These are phyloP conservation scores for Chlorodrepanis virens DNA, from an alignment of 2,113 vertebrate species.

Conservation along the genomic window DNA sequence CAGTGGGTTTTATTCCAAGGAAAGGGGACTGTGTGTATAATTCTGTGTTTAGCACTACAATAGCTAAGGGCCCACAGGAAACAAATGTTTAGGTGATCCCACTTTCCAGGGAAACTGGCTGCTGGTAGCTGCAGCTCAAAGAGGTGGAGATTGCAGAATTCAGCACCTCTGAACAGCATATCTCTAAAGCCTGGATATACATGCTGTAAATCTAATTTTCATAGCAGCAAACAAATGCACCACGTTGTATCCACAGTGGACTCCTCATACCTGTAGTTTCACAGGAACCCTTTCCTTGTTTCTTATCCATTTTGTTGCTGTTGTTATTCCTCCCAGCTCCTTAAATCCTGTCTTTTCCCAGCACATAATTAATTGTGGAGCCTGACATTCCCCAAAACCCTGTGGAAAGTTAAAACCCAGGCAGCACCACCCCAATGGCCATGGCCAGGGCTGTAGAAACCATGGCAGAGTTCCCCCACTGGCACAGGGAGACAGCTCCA, in stretches of 20 bases:
- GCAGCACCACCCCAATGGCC: background rate
- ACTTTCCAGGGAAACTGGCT: background rate
- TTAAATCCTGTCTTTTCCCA: background rate
- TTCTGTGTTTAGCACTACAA: constrained; percentile 18
- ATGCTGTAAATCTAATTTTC: background rate
- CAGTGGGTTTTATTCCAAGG: background rate
- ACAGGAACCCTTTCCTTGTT: background rate
- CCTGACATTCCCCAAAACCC: background rate
- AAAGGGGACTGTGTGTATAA: background rate
- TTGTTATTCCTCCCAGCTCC: background rate
- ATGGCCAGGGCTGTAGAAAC: background rate
- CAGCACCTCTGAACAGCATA: background rate
- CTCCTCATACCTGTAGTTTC: background rate
- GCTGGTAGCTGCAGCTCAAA: background rate
- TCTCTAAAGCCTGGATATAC: background rate
- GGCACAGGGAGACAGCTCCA: background rate
- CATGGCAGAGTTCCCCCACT: background rate
- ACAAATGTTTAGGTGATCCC: background rate
- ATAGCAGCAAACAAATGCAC: background rate
- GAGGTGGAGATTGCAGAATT: background rate
- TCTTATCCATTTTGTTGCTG: background rate
- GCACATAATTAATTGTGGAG: background rate
- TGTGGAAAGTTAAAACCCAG: background rate
- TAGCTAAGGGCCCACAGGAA: constrained; percentile 23
- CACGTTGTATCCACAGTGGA: background rate